Conservation (phyloP, 35 echinoderm and acorn worm genomes). For the Stichopus chloronotus region DNA sequence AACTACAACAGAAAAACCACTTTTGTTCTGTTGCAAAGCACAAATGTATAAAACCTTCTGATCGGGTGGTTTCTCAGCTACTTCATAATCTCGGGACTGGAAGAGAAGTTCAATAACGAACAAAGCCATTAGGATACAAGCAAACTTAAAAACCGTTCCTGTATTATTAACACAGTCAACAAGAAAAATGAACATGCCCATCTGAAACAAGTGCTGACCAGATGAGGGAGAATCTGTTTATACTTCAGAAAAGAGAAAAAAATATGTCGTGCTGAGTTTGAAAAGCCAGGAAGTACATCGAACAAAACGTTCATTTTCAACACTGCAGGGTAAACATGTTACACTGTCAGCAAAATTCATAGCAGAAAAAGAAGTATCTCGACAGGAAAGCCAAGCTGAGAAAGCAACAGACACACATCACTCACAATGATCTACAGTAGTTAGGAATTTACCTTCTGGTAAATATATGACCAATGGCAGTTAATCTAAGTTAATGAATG, state of each 20-base stretch:
- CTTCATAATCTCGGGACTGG: constrained; percentile 36
- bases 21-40: background rate
- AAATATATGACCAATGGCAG: constrained; percentile 38
- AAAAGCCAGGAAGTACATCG: background rate
- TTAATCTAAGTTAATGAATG: constrained; percentile 45
- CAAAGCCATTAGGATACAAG: background rate
- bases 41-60: constrained; percentile 16
- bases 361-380: background rate
- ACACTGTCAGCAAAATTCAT: background rate
- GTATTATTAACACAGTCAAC: background rate
- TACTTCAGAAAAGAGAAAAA: too few species aligned
- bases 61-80: constrained; percentile 11
- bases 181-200: too few species aligned
- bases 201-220: too few species aligned
- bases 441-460: constrained; percentile 37
- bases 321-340: background rate
- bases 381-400: background rate
- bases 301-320: background rate
- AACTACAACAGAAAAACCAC: background rate
- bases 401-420: background rate
- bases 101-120: constrained; percentile 37
- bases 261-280: background rate
- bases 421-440: background rate
- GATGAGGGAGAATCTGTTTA: too few species aligned
- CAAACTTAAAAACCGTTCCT: background rate